phyloP scores from a whole-genome alignment of 2,888 invertebrate species.

The Cryptophagus acutangulus region DNA sequence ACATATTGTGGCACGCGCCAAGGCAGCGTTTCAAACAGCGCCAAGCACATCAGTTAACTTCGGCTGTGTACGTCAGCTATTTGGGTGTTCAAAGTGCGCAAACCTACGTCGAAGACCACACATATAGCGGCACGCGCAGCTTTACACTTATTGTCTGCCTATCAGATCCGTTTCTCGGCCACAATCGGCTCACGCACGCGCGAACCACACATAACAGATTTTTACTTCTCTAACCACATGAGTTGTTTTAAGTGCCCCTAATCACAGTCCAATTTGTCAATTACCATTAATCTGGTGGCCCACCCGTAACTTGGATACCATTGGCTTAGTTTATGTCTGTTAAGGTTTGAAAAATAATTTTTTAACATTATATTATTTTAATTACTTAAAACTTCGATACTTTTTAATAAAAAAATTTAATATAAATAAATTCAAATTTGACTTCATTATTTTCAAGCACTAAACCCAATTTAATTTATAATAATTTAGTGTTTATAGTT shows the following conservation, averaged over 20 bases:
- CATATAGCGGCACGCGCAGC: conserved; percentile 10
- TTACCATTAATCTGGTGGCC: conserved; percentile 19
- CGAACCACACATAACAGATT: neutral
- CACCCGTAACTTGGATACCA: conserved; percentile 23
- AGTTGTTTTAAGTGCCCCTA: conserved; percentile 5
- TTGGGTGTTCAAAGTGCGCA: conserved; percentile 10
- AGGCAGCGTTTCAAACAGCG: neutral
- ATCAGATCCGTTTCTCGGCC: neutral
- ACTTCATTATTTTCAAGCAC: no score
- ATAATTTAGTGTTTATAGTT: no score
- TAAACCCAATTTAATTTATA: no score
- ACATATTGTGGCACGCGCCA: conserved; percentile 8
- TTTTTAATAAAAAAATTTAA: no score
- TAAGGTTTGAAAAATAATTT: no score
- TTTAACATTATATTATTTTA: no score
- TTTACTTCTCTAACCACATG: neutral
- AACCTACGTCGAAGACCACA: conserved; percentile 10
- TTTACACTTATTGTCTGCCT: conserved; percentile 4
- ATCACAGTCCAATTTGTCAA: conserved; percentile 25
- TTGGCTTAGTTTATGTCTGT: no score
- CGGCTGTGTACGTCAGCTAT: conserved; percentile 4
- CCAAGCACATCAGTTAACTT: neutral
- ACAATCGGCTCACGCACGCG: conserved; percentile 6
- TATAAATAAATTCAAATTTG: no score
- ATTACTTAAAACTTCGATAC: no score